Evolutionary conservation across 2,797 vertebrate species (phyloP), one percentile per base, ranked within the genome.

Genomic region (Anomalospiza imberbis): DNA sequence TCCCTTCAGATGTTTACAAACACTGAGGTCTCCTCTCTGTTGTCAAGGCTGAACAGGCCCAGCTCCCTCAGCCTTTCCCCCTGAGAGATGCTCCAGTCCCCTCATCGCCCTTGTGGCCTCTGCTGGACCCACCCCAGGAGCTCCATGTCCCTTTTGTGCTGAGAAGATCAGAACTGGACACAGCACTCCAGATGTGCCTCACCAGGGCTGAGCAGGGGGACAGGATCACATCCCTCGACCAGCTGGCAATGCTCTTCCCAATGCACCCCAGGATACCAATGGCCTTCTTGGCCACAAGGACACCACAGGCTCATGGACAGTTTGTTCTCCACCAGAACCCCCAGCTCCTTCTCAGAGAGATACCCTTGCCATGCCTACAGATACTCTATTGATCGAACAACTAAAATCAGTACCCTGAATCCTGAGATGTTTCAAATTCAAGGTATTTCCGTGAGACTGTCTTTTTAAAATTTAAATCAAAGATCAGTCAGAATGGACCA

Each of bases 41-140:
- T 1, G 1, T 51, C 0, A 0, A 45, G 38, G 51, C 40, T 71
- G 53, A 71, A 34, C 31, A 63, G 40, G 8, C 38, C 25, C 72
- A 84, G 25, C 51, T 58, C 58, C 45, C 51, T 58, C 65, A 58
- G 53, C 31, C 65, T 28, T 7, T 65, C 29, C 15, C 58, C 0
- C 0, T 28, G 9, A 14, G 29, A 31, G n/a, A 28, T 32, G 58
- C 5, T 65, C 25, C 38, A 71, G 17, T 20, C 40, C 51, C 45
- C 29, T 40, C 44, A 40, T 3, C 0, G 1, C 31, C n/a, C 12
- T 24, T 17, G 4, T 24, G 13, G 9, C 4, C 51, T 84, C 58
- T 10, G 7, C 78, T 25, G 38, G 32, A 29, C 38, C n/a, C 3
- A 9, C 13, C 8, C 38, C 58, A 83, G 57, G 40, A 74, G 68